Evolutionary conservation across 2,888 invertebrate genomes (phyloP), one percentile per base, ranked within the genome.

Genomic region (Aleiodes leptofemur): DNA sequence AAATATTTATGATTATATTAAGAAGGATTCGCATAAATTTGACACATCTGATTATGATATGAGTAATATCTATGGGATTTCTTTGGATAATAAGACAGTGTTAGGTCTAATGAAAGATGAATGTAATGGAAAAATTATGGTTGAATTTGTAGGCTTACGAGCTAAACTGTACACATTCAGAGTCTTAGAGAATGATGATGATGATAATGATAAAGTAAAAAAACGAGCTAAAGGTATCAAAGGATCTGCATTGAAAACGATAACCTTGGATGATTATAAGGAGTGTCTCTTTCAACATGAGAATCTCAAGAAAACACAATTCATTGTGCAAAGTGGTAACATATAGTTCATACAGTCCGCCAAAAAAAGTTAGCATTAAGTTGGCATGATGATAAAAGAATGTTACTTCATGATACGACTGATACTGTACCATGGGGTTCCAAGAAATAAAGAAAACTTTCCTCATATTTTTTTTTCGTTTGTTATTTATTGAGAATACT

Each of bases 41-140:
- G 88, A 89, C 79, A 85, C 85, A 48, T 85, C 84, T 9, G 76
- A 80, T 68, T 78, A 73, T 51, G 61, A 72, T 3, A 1, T n/a
- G 0, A 56, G 77, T 50, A 86, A 81, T 70, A 7, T 69, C 7
- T 83, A 81, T 70, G 70, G 76, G 8, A 82, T 85, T 34, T 79
- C 81, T 0, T 70, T 72, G 69, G 81, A 61, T 0, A 84, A 85
- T 59, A 85, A 84, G 74, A 84, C 83, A 80, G 77, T 82, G 6
- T 11, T 83, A 7, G 85, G 86, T 13, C 59, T 85, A 59, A 83
- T 87, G 79, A 85, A 86, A 77, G 84, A 85, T 77, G 86, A 86
- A 77, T 79, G 73, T 55, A 79, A 78, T 38, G 83, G 83, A 5
- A 76, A 76, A 76, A 79, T 83, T 8, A 82, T 85, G 78, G 78